Conservation (phyloP, 2,797 vertebrate species). For the Lateolabrax maculatus region DNA sequence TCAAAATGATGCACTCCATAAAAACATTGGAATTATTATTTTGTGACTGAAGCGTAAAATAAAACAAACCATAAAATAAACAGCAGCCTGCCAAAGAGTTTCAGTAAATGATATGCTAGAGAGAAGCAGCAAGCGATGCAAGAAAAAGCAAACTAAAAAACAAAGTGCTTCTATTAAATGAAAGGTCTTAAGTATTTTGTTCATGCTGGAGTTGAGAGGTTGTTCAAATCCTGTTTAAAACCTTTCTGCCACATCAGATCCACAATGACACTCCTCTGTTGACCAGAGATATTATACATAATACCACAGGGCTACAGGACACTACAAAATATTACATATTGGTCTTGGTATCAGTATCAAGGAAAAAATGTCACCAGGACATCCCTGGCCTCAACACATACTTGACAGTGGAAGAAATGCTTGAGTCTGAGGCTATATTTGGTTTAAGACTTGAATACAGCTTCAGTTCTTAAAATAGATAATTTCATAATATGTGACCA, state of each 20-base stretch:
- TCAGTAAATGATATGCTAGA: not conserved
- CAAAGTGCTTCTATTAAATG: not conserved
- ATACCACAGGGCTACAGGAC: not conserved
- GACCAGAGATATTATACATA: not conserved
- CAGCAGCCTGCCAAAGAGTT: not conserved
- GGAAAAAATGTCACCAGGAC: not conserved
- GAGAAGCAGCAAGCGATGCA: not conserved
- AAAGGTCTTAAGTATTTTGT: conserved; percentile 1
- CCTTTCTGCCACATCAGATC: not conserved
- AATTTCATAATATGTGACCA: not conserved
- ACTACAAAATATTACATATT: not conserved
- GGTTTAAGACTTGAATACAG: not conserved
- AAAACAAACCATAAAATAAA: conserved; percentile 15
- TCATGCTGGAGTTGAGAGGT: not conserved
- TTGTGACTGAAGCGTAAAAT: conserved; percentile 3
- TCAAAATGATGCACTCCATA: not conserved
- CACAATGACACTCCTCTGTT: not conserved
- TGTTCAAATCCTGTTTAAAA: conserved; percentile 3
- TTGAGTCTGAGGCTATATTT: not conserved
- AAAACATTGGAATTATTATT: not conserved
- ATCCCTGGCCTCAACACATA: not conserved
- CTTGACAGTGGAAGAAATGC: not conserved
- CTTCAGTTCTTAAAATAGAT: not conserved
- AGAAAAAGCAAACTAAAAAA: conserved; percentile 2
- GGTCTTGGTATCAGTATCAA: not conserved